Evolutionary conservation across 2,797 vertebrate genomes (phyloP).

Genomic region (Florisuga fusca): DNA sequence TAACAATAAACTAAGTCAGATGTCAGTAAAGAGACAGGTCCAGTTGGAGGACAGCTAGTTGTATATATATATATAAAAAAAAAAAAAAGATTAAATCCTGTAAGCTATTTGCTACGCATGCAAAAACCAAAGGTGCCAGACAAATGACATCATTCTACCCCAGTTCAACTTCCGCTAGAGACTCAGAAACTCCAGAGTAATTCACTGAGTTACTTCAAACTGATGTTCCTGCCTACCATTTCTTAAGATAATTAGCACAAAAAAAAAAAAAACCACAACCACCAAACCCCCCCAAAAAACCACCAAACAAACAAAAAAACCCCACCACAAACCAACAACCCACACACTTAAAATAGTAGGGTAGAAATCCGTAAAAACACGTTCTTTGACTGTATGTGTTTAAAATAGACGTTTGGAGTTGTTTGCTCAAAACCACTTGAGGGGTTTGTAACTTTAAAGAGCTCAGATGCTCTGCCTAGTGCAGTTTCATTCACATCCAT

Average conservation of each 20-base stretch:
- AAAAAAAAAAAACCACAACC: neutral
- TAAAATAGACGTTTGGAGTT: neutral
- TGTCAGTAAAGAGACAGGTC: neutral
- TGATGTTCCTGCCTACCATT: neutral
- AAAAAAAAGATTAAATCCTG: neutral
- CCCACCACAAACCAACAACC: too few relatives aligned
- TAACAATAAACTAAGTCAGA: neutral
- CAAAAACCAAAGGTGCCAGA: constrained; percentile 49
- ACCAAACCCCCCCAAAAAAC: too few relatives aligned
- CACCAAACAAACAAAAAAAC: too few relatives aligned
- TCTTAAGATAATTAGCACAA: neutral
- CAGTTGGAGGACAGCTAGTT: neutral
- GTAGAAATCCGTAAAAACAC: neutral
- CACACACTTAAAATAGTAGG: neutral
- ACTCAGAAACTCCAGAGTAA: neutral
- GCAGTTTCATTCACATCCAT: neutral
- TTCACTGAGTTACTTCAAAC: neutral
- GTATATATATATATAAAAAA: neutral
- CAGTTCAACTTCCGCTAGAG: neutral
- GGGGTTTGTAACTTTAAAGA: neutral
- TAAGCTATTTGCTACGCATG: constrained; percentile 22
- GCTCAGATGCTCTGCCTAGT: neutral
- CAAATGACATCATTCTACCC: constrained; percentile 19
- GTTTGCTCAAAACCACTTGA: neutral
- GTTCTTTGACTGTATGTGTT: neutral